Conservation (phyloP, 2,113 vertebrate species). For the Recurvirostra avosetta region DNA sequence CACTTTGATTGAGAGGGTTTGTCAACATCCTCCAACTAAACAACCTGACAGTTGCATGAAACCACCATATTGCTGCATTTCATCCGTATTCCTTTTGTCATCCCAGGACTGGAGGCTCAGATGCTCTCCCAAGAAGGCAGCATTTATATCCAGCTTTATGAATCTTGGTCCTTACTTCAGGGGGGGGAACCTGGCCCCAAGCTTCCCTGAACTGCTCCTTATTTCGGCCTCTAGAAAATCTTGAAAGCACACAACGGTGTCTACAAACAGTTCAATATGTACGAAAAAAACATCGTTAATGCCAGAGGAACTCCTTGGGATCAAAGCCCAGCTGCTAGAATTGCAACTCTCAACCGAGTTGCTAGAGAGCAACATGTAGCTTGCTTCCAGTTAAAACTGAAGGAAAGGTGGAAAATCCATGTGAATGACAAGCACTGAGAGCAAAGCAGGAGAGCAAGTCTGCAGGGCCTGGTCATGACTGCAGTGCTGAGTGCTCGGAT, state of each 20-base stretch:
- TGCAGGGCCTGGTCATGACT: background rate
- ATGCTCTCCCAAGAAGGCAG: background rate
- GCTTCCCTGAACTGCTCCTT: background rate
- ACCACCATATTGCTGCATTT: background rate
- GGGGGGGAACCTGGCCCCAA: background rate
- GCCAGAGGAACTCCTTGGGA: background rate
- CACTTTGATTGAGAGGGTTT: background rate
- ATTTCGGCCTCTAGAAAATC: background rate
- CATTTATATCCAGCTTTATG: background rate
- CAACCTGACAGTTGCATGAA: background rate
- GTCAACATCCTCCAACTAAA: background rate
- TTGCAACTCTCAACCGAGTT: background rate
- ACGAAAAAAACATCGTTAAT: background rate
- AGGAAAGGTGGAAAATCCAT: background rate
- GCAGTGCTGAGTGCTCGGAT: rapidly evolving
- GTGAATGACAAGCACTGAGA: background rate
- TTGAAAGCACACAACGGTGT: background rate
- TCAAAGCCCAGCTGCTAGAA: background rate
- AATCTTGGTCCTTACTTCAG: background rate
- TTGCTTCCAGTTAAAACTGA: background rate
- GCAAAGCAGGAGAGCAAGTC: background rate
- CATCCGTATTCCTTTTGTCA: background rate
- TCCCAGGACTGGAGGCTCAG: background rate
- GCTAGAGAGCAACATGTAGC: background rate
- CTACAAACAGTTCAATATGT: background rate